Evolutionary conservation across 2,113 vertebrate genomes (phyloP).

Genomic region (Merops nubicus): DNA sequence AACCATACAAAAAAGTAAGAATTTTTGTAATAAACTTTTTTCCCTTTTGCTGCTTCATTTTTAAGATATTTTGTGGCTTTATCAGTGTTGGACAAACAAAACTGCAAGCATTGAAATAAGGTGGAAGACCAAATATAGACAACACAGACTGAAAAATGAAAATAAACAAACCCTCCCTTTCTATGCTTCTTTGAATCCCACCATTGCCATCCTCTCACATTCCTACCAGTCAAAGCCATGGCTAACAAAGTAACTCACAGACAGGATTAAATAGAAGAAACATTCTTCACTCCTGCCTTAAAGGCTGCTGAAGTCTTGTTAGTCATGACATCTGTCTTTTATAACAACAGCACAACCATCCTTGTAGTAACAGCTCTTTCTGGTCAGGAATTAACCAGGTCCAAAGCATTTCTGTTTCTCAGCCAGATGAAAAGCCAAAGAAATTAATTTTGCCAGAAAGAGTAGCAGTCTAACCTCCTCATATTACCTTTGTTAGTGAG

Average conservation of each 20-base stretch:
- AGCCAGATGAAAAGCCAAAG: not conserved
- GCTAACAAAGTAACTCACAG: not conserved
- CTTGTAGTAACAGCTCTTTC: not conserved
- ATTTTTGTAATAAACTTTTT: not conserved
- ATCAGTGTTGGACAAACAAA: not conserved
- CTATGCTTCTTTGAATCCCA: not conserved
- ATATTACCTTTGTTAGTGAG: not conserved
- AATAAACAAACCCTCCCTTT: not conserved
- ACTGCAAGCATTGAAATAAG: not conserved
- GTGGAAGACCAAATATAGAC: not conserved
- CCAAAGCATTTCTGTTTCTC: not conserved
- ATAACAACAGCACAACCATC: not conserved
- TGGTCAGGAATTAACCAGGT: accelerated
- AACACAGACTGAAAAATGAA: not conserved
- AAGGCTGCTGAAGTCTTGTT: not conserved
- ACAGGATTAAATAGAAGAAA: not conserved
- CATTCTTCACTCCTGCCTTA: not conserved
- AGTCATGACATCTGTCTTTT: not conserved
- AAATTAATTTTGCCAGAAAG: not conserved
- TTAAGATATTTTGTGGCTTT: not conserved
- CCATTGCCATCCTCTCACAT: not conserved
- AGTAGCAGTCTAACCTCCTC: not conserved
- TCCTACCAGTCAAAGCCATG: not conserved
- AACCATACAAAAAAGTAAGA: not conserved
- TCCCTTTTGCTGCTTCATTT: not conserved